Conservation (phyloP, 2,113 vertebrate genomes). For the Pholis gunnellus region DNA sequence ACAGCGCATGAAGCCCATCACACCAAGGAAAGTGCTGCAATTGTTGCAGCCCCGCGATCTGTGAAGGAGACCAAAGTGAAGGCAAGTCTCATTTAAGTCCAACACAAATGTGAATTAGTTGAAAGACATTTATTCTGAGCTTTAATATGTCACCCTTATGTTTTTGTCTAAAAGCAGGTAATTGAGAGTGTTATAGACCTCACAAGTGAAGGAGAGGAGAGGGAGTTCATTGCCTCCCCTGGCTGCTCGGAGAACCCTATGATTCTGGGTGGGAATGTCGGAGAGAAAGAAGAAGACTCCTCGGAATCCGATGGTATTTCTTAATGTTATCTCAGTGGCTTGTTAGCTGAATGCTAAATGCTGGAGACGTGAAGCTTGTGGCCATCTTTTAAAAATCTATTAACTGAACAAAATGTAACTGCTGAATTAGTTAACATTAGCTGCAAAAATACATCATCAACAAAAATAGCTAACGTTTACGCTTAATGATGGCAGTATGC, state of each 20-base stretch:
- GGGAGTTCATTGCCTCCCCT: too few species aligned
- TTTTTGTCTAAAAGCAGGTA: slow-evolving; percentile 86
- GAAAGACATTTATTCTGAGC: neutral
- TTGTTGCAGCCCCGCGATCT: slow-evolving; percentile 19
- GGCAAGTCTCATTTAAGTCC: slow-evolving; percentile 54
- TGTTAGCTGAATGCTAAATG: slow-evolving; percentile 40
- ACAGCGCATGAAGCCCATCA: too few species aligned
- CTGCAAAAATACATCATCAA: fast-evolving
- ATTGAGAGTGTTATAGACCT: slow-evolving; percentile 94
- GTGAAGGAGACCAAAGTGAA: slow-evolving; percentile 80
- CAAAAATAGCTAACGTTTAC: neutral
- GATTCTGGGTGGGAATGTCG: slow-evolving; percentile 49
- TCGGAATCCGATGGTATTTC: slow-evolving; percentile 72
- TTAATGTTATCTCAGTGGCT: neutral
- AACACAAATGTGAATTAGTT: neutral
- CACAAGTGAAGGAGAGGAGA: slow-evolving; percentile 71
- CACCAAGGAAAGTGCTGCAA: neutral
- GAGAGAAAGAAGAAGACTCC: slow-evolving; percentile 83
- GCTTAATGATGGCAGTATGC: neutral
- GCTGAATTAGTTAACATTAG: too few species aligned
- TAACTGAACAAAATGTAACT: neutral
- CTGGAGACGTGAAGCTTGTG: neutral
- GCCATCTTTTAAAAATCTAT: neutral
- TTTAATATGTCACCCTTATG: neutral
- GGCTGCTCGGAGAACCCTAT: slow-evolving; percentile 36